Conservation (phyloP, 2,113 vertebrate genomes). For the Ictalurus furcatus region DNA sequence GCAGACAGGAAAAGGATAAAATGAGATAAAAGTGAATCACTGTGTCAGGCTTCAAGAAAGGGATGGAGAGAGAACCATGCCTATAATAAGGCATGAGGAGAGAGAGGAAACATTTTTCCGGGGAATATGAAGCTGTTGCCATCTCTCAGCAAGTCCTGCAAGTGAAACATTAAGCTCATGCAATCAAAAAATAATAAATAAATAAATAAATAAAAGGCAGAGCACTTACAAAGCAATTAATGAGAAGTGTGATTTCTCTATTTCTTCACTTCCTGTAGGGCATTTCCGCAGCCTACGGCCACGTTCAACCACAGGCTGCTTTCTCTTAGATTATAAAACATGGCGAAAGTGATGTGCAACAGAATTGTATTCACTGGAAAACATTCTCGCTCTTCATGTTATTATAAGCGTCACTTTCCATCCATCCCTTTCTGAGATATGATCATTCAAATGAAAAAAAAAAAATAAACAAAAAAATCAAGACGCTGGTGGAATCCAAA, state of each 20-base stretch:
- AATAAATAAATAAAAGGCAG: not conserved
- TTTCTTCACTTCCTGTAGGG: slow-evolving; percentile 24
- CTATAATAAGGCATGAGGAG: slow-evolving; percentile 33
- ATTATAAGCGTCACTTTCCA: not conserved
- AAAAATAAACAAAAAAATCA: no score
- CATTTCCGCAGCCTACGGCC: not conserved
- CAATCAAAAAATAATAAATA: not conserved
- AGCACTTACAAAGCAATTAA: not conserved
- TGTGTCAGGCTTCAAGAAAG: slow-evolving; percentile 35
- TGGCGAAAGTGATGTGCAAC: not conserved
- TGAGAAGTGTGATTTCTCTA: not conserved
- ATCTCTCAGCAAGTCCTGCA: not conserved
- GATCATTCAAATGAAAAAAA: not conserved
- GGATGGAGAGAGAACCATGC: not conserved
- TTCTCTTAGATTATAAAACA: slow-evolving; percentile 51
- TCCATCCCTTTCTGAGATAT: not conserved
- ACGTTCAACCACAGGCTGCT: slow-evolving; percentile 44
- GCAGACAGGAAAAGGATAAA: slow-evolving; percentile 9
- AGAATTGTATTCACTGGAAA: not conserved
- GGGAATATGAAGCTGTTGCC: not conserved
- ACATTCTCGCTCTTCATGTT: not conserved
- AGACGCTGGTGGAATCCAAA: not conserved
- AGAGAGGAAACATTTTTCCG: not conserved
- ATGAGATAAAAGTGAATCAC: slow-evolving; percentile 41
- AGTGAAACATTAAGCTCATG: not conserved